A percentile compares a stretch with the other conserved stretches of the same genome.
phyloP scores from a whole-genome alignment of 2,113 vertebrate genomes.

The Myanophis thanlyinensis region DNA sequence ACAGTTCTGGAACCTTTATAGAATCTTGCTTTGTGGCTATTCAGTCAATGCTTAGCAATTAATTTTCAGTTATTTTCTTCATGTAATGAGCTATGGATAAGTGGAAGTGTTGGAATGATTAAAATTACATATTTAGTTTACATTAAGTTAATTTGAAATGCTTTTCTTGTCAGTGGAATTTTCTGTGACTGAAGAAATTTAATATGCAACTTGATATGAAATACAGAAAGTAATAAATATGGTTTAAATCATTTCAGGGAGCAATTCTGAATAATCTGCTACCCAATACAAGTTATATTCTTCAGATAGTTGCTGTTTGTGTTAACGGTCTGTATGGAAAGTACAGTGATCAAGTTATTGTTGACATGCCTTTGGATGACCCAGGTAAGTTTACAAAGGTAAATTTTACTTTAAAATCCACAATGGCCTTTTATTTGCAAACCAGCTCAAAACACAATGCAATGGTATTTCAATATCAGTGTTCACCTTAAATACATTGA shows the following conservation, averaged over 20 bases:
- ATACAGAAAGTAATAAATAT: background rate
- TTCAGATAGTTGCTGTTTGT: conserved; percentile 94
- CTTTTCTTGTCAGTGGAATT: background rate
- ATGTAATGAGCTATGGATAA: background rate
- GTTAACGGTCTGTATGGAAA: conserved; percentile 88
- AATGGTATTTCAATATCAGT: conserved; percentile 59
- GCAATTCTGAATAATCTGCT: conserved; percentile 89
- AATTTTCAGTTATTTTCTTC: background rate
- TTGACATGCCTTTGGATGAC: conserved; percentile 83
- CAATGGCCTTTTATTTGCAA: conserved; percentile 59
- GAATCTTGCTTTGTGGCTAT: background rate
- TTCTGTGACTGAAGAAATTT: background rate
- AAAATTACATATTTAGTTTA: background rate
- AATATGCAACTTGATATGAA: background rate
- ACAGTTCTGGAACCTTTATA: background rate
- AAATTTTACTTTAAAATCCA: conserved; percentile 22
- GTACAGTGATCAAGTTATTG: conserved; percentile 80
- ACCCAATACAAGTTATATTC: conserved; percentile 88
- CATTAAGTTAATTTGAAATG: background rate
- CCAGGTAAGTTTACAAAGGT: conserved; percentile 80
- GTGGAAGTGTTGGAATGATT: background rate
- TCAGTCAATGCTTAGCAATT: background rate
- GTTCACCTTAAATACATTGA: conserved; percentile 46
- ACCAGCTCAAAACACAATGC: conserved; percentile 57
- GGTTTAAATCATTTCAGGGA: conserved; percentile 75